phyloP scores from a whole-genome alignment of 1,140 invertebrate genomes.

The Drosophila ironensis region DNA sequence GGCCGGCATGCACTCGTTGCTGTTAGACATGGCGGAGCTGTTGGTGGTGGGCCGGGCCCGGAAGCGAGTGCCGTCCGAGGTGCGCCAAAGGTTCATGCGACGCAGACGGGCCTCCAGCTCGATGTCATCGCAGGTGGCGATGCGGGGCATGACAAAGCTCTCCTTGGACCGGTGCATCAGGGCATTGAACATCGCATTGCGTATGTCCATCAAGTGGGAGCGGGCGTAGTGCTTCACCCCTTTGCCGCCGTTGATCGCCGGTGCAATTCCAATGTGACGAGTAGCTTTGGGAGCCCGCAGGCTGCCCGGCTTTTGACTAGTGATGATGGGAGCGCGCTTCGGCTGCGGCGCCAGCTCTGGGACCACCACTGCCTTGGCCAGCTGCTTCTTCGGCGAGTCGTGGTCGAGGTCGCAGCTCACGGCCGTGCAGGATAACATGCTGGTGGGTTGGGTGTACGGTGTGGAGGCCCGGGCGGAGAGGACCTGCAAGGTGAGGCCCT shows the following conservation, averaged over 20 bases:
- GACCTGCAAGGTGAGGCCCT: conserved; percentile 60
- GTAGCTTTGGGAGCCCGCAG: conserved; percentile 8
- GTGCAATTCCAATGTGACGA: background rate
- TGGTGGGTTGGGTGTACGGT: conserved; percentile 60
- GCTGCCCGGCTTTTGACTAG: background rate
- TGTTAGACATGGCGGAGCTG: conserved; percentile 14
- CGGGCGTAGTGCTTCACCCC: conserved; percentile 46
- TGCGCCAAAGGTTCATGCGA: conserved; percentile 72
- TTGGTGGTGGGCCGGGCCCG: conserved; percentile 21
- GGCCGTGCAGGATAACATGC: conserved; percentile 60
- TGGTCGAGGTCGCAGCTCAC: conserved; percentile 68
- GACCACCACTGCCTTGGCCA: background rate
- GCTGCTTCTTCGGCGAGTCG: conserved; percentile 38
- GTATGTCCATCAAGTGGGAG: conserved; percentile 58
- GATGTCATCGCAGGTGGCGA: conserved; percentile 77
- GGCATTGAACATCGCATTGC: conserved; percentile 56
- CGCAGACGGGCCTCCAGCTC: conserved; percentile 69
- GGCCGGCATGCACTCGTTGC: conserved; percentile 63
- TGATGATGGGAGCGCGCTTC: conserved; percentile 1
- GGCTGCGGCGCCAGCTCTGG: background rate
- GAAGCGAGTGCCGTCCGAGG: conserved; percentile 17
- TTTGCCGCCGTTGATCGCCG: background rate
- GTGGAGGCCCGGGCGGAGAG: conserved; percentile 72
- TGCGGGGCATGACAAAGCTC: conserved; percentile 57
- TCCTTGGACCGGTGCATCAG: conserved; percentile 50